These are phyloP conservation scores for Psammodynastes pulverulentus DNA, from an alignment of 2,113 vertebrate genomes.

Conservation along the genomic window DNA sequence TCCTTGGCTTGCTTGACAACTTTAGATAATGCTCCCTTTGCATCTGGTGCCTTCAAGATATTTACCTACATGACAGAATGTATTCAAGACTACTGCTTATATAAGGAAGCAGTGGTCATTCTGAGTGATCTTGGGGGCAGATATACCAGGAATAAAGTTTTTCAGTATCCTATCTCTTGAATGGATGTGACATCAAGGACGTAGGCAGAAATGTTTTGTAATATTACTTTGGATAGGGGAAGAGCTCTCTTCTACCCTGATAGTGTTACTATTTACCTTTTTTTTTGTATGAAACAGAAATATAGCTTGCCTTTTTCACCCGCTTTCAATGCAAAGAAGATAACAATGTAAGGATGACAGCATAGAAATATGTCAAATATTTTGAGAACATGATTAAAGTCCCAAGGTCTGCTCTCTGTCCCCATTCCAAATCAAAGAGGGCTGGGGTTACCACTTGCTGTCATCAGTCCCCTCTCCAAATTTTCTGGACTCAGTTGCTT, in stretches of 20 bases:
- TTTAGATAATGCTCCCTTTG: constrained; percentile 42
- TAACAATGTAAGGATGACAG: not conserved
- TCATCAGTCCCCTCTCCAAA: not conserved
- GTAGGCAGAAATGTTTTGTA: not conserved
- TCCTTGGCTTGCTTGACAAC: constrained; percentile 7
- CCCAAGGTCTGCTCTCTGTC: not conserved
- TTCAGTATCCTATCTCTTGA: not conserved
- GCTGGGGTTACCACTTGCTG: not conserved
- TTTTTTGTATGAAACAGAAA: not conserved
- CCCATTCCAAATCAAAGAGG: not conserved
- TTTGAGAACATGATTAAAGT: not conserved
- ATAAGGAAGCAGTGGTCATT: not conserved
- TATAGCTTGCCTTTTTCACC: not conserved
- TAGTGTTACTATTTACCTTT: not conserved
- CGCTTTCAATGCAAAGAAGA: not conserved
- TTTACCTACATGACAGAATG: not conserved
- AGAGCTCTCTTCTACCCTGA: not conserved
- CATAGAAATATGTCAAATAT: no score
- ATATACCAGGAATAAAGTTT: not conserved
- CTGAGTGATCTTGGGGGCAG: not conserved
- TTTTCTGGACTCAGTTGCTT: constrained; percentile 5
- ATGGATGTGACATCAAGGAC: not conserved
- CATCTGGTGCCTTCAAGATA: not conserved
- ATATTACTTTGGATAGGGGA: not conserved
- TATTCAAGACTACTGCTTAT: not conserved